Percentiles rank a stretch among this genome's conserved stretches.
Conservation (phyloP, 2,797 vertebrate species). For the Cebuella pygmaea region DNA sequence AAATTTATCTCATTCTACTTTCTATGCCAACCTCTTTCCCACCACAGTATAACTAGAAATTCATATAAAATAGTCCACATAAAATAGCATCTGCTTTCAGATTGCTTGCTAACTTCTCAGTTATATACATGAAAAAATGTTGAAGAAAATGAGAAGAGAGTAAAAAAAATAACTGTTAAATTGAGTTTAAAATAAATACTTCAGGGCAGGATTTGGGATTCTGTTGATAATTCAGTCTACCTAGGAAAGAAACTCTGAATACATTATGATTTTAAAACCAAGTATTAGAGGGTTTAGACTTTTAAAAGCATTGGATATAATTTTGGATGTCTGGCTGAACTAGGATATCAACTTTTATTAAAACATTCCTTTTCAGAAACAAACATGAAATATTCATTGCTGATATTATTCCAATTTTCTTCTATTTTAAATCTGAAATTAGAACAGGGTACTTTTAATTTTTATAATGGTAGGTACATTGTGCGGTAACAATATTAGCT, state of each 20-base stretch:
- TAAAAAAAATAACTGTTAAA: conserved; percentile 45
- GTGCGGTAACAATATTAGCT: neutral
- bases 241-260: conserved; percentile 43
- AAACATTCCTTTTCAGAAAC: conserved; percentile 59
- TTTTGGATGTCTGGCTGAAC: conserved; percentile 55
- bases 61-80: neutral
- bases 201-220: conserved; percentile 48
- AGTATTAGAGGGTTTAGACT: conserved; percentile 49
- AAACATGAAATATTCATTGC: conserved; percentile 67
- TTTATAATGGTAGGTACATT: neutral
- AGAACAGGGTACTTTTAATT: conserved; percentile 43
- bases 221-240: conserved; percentile 36
- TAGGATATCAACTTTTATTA: conserved; percentile 66
- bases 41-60: neutral
- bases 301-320: conserved; percentile 62
- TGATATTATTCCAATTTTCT: conserved; percentile 55
- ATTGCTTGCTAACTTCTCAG: conserved; percentile 11
- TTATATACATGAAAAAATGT: neutral
- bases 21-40: neutral
- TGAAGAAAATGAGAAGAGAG: conserved; percentile 48
- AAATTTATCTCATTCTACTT: neutral
- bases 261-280: conserved; percentile 53
- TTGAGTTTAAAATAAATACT: conserved; percentile 62
- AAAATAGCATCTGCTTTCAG: neutral
- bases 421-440: conserved; percentile 62